Conservation (phyloP, 2,113 vertebrate genomes). For the Apistogramma diplotaenia region DNA sequence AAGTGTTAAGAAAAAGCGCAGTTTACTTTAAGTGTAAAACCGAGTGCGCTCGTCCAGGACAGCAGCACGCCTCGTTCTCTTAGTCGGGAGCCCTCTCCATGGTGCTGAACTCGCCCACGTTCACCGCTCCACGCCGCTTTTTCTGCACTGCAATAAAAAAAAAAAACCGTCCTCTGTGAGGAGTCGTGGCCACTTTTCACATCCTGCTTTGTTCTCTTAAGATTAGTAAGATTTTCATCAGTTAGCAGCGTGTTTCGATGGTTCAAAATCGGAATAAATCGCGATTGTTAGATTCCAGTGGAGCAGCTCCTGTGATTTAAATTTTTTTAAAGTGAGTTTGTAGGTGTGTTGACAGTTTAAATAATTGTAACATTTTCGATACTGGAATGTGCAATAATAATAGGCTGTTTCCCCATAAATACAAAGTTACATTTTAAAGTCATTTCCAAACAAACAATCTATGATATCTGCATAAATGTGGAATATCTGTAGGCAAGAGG, state of each 20-base stretch:
- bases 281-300: too few relatives aligned
- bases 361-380: background rate
- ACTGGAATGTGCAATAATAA: background rate
- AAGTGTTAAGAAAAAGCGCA: background rate
- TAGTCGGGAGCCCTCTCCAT: slow-evolving; percentile 63
- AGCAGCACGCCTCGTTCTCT: slow-evolving; percentile 30
- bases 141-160: background rate
- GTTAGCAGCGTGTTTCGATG: background rate
- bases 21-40: background rate
- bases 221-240: background rate
- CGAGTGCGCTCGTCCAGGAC: background rate
- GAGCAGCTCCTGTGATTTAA: background rate
- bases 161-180: background rate
- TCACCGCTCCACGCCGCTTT: background rate
- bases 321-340: background rate
- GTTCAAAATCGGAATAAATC: background rate
- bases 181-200: background rate
- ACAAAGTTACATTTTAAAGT: background rate
- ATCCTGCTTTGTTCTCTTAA: background rate
- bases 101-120: slow-evolving; percentile 75
- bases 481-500: background rate
- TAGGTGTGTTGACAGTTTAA: background rate
- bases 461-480: too few relatives aligned
- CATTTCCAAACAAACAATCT: background rate
- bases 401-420: background rate